Base-by-base conservation (phyloP, 2,888 invertebrate genomes). In the Lomographa bimaculata region DNA sequence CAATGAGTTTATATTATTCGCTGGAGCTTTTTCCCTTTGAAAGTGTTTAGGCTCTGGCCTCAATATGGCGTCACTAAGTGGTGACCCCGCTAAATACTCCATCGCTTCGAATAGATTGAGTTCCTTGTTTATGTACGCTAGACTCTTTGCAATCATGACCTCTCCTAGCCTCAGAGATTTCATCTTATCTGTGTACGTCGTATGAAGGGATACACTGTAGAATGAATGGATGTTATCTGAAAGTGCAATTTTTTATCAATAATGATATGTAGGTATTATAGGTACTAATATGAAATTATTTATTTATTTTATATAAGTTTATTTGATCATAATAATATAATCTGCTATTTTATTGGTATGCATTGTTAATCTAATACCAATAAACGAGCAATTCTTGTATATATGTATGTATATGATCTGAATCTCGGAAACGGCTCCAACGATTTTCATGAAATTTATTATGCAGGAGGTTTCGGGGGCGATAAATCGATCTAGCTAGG, bases 61-160 rank as follows among this genome's bases (percentile, higher is more conserved):
- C 16, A 94, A 64, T 45, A 95, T 92, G 7, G 86, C 79, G 3
- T 89, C 74, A 18, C 84, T 77, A 0, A 95, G 81, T 0, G 92
- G 91, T 0, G 94, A 94, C 0, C 78, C 69, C 0, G 85, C 79
- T 23, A 95, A 65, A 55, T 90, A 87, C 44, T 92, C 91, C 50
- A 94, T 84, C 0, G 94, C 92, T 64, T 91, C 91, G 41, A 94
- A 90, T 39, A 91, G 74, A 42, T 91, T 87, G 42, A 93, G 68
- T 46, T 91, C 90, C 8, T 86, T 86, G 30, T 76, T 78, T 16
- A 89, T 79, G 44, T 77, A 80, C 1, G 79, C 74, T 23, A 89
- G 57, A 11, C 46, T 70, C 14, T 49, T 57, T 0, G 71, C 85
- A 7, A 53, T 40, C 44, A 89, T 64, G 1, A 69, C 25, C 46